Base-by-base conservation (phyloP, 2,797 vertebrate genomes). In the Phylloscopus collybita region DNA sequence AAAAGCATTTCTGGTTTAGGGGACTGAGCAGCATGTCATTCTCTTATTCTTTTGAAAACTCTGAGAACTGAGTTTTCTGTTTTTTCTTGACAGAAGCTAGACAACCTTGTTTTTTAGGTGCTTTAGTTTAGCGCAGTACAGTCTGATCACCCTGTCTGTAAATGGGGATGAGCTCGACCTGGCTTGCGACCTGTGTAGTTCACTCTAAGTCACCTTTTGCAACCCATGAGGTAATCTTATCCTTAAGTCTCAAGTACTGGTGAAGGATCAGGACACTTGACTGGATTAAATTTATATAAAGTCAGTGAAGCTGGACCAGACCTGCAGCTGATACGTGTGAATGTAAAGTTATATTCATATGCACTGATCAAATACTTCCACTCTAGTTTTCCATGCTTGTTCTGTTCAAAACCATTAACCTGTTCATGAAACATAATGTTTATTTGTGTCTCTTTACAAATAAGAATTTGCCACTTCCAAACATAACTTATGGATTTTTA, bases 271-370 rank as follows among this genome's bases (percentile, higher is more conserved):
- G 76, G 62, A 83, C 10, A 8, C 32, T 54, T 32, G 14, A 36
- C 44, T 79, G 44, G 47, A 84, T 95, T 88, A 59, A 72, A 69
- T 80, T 69, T 51, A 62, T 61, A 50, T 74, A 47, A 75, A 94
- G 40, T 40, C 49, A 5, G 38, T 60, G 32, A 49, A 86, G 69
- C 49, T 80, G 57, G 61, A 54, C 38, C 54, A 88, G 85, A 36
- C 27, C 47, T 69, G 27, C 36, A 51, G 54, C 57, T 86, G n/a
- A 65, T 59, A 19, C 8, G 0, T 67, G 5, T 80, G 65, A 16
- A 56, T 50, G n/a, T 70, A 45, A 53, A 53, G 9, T 67, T 93
- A 64, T 6, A 5, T 70, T 64, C 13, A 1, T 53, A 44, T 19
- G 26, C 27, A 3, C 26, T 51, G 50, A 82, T 80, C 23, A 80